A percentile compares a stretch with the other conserved stretches of the same genome.
These are phyloP conservation scores for Columba janthina DNA, from an alignment of 2,113 vertebrate species.

Conservation along the genomic window DNA sequence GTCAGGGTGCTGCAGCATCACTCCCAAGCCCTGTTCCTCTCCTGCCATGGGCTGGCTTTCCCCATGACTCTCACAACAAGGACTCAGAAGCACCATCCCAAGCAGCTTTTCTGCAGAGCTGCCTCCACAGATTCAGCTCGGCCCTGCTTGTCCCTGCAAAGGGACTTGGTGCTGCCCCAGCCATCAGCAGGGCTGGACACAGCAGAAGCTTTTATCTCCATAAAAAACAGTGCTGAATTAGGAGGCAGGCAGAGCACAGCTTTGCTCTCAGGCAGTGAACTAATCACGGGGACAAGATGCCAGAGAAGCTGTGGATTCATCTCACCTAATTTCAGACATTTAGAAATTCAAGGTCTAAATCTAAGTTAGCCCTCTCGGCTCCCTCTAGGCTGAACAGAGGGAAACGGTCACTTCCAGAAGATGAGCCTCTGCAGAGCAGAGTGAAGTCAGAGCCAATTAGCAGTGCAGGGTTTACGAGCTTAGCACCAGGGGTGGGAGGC, in stretches of 20 bases:
- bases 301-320: background rate
- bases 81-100: background rate
- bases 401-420: background rate
- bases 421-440: background rate
- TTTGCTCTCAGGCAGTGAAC: background rate
- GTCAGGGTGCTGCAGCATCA: background rate
- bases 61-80: background rate
- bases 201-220: background rate
- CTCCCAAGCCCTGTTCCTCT: background rate
- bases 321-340: background rate
- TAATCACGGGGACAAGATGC: background rate
- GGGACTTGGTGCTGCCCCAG: background rate
- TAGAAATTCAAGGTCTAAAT: background rate
- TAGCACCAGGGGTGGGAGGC: background rate
- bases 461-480: background rate
- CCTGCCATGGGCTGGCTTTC: background rate
- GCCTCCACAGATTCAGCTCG: background rate
- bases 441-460: background rate
- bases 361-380: background rate
- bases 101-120: background rate
- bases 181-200: background rate
- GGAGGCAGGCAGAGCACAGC: background rate
- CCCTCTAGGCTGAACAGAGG: background rate
- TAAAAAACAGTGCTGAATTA: background rate
- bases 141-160: background rate